A percentile compares a stretch with the other conserved stretches of the same genome.
Evolutionary conservation across 1,140 invertebrate genomes (phyloP).

Genomic region (Drosophila sproati): DNA sequence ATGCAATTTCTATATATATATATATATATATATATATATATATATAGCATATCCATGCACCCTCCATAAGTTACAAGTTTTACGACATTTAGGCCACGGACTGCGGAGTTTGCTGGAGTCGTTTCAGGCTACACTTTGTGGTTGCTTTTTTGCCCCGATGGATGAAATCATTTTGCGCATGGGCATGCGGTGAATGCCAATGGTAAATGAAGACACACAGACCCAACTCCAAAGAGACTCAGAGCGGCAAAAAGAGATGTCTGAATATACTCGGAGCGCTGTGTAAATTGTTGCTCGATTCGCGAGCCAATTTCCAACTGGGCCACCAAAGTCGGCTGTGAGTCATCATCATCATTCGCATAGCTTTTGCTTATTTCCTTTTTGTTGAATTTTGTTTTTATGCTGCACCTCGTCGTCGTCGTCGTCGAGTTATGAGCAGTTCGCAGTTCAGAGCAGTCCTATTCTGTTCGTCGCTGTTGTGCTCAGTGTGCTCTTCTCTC

Average conservation of each 20-base stretch:
- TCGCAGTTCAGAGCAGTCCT: conserved; percentile 28
- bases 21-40: conserved; percentile 2
- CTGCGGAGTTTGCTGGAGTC: conserved; percentile 16
- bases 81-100: conserved; percentile 47
- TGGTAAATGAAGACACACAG: background rate
- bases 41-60: conserved; percentile 1
- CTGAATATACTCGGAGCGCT: conserved; percentile 9
- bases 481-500: conserved; percentile 30
- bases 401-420: conserved; percentile 37
- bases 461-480: conserved; percentile 32
- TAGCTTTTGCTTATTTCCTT: conserved; percentile 51
- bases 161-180: conserved; percentile 40
- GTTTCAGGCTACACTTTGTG: conserved; percentile 38
- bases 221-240: background rate
- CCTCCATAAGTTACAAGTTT: conserved; percentile 30
- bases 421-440: conserved; percentile 15
- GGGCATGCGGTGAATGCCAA: conserved; percentile 42
- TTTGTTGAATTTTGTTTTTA: conserved; percentile 15
- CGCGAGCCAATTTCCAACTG: conserved; percentile 43
- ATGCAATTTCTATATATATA: conserved; percentile 6
- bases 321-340: conserved; percentile 29
- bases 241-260: conserved; percentile 3
- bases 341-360: conserved; percentile 49
- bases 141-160: conserved; percentile 15
- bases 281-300: background rate